These are phyloP conservation scores for Halocaridina rubra DNA, from an alignment of 2,888 invertebrate genomes.

Conservation along the genomic window DNA sequence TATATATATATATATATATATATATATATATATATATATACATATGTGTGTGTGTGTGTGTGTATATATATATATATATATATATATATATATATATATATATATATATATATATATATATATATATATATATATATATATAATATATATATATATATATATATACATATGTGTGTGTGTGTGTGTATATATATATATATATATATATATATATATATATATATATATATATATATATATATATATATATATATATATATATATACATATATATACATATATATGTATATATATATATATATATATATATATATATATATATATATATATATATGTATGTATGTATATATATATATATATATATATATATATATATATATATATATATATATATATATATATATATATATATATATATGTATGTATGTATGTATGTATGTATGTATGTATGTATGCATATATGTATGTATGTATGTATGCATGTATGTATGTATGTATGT, in stretches of 20 bases:
- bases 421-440: not conserved
- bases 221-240: not conserved
- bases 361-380: too few species aligned
- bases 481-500: not conserved
- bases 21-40: too few species aligned
- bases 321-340: too few species aligned
- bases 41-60: too few species aligned
- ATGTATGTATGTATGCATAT: not conserved
- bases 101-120: not conserved
- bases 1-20: too few species aligned
- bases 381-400: too few species aligned
- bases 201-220: not conserved
- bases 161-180: not conserved
- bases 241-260: not conserved
- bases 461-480: not conserved
- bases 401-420: too few species aligned
- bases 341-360: too few species aligned
- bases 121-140: not conserved
- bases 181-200: not conserved
- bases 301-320: not conserved
- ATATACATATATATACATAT: not conserved
- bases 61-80: not conserved
- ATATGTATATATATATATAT: not conserved
- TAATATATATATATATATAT: not conserved
- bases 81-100: not conserved